Evolutionary conservation across 2,888 invertebrate genomes (phyloP).

Genomic region (Meloe dianella): DNA sequence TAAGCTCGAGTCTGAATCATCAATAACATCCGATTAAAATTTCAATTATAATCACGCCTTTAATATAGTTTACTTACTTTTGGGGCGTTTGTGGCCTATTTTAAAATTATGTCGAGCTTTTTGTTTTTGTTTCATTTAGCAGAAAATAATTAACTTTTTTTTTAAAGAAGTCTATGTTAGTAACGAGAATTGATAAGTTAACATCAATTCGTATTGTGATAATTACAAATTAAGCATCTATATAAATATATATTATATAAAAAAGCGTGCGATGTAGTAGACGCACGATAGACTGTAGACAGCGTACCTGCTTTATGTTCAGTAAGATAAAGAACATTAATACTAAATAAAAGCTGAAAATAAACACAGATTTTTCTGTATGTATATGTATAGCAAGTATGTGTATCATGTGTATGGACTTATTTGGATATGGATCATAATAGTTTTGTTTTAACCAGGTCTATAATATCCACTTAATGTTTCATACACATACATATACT

Average conservation of each 20-base stretch:
- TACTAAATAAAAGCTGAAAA: conserved; percentile 18
- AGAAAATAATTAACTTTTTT: conserved; percentile 48
- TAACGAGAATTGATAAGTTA: conserved; percentile 45
- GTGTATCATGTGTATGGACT: neutral
- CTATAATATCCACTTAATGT: neutral
- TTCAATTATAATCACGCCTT: conserved; percentile 3
- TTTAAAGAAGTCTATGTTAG: conserved; percentile 58
- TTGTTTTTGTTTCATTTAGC: conserved; percentile 21
- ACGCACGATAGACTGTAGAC: conserved; percentile 54
- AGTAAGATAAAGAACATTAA: conserved; percentile 52
- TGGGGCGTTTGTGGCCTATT: conserved; percentile 50
- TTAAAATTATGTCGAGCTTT: conserved; percentile 35
- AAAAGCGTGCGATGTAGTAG: conserved; percentile 47
- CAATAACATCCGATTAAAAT: neutral
- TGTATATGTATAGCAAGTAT: neutral
- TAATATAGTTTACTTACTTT: neutral
- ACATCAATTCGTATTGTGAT: conserved; percentile 52
- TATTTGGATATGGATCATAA: neutral
- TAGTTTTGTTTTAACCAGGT: neutral
- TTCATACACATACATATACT: neutral
- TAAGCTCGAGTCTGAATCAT: neutral
- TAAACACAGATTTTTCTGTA: conserved; percentile 7
- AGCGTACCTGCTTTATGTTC: conserved; percentile 55
- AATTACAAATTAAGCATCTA: conserved; percentile 52
- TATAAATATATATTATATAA: no score